Conservation (phyloP, 2,888 invertebrate genomes). For the Diadegma fenestrale region DNA sequence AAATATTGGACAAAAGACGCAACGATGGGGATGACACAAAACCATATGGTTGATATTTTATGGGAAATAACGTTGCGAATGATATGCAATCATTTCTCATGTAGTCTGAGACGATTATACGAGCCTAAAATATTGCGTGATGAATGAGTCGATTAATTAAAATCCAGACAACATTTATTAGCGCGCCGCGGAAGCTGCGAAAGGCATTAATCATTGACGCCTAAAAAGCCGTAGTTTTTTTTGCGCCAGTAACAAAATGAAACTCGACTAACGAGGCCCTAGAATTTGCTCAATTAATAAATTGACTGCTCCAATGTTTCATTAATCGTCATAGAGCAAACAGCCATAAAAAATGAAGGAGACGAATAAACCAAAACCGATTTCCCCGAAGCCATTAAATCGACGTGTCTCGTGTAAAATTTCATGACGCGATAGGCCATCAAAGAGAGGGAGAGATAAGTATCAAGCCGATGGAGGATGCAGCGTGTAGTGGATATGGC, state of each 20-base stretch:
- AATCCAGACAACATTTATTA: too few species aligned
- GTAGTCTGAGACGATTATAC: too few species aligned
- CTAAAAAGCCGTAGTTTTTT: not conserved
- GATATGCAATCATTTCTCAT: too few species aligned
- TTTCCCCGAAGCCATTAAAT: not conserved
- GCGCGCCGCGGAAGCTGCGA: too few species aligned
- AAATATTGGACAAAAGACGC: too few species aligned
- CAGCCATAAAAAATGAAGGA: not conserved
- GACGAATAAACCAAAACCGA: not conserved
- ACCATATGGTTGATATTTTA: too few species aligned
- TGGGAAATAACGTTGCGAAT: too few species aligned
- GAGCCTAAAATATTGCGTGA: too few species aligned
- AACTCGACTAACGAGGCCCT: not conserved
- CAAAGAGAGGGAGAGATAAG: slow-evolving; percentile 8
- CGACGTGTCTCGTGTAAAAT: not conserved
- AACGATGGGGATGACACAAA: too few species aligned
- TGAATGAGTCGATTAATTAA: too few species aligned
- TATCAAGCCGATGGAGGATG: not conserved
- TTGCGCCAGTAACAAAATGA: not conserved
- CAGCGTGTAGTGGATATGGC: slow-evolving; percentile 19
- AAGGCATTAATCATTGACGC: too few species aligned
- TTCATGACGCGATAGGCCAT: slow-evolving; percentile 21
- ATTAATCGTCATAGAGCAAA: not conserved
- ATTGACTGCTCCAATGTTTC: not conserved
- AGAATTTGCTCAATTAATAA: not conserved